Evolutionary conservation across 35 echinoderm and acorn worm genomes (phyloP), one percentile per base, ranked within the genome.

Genomic region (Patiria miniata): DNA sequence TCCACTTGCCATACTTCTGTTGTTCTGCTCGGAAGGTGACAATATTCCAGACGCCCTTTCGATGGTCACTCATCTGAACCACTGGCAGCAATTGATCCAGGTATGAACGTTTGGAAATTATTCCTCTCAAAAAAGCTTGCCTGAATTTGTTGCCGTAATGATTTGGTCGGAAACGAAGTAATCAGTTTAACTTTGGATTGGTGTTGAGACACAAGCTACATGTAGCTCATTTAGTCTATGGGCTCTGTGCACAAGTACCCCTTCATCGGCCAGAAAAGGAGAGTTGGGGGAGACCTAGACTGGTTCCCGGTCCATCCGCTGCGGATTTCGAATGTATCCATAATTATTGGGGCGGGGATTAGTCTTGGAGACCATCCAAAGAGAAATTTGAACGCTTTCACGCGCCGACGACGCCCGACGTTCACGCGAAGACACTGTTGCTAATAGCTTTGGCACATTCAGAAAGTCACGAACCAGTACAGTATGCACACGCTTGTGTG

Each of bases 21-120:
- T 91, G 33, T 98, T 91, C 61, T 98, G 95, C 68, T 85, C 95
- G 21, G 95, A 98, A 76, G 95, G 95, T 47, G 85, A 98, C 65
- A 98, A 94, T 50, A 86, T 91, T 65, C 95, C 91, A 5, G 88
- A 98, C 87, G 92, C 95, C 26, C 6, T 98, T 33, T 84, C 81
- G 36, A 78, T 98, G 68, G 92, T 80, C 26, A 61, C 82, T 21
- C 77, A 89, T 53, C 76, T 94, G 44, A 98, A 98, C 52, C 39
- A 89, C n/a, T 94, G 93, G 86, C 79, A 91, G 51, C 51, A 82
- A 39, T 32, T 98, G 44, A 34, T 82, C 51, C 80, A 82, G 80
- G 80, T 82, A 80, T 42, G 1, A 51, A 80, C 19, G 10, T 78
- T 10, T 78, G 16, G 73, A 78, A 10, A 32, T 78, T 14, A 10